Percentiles rank a stretch among this genome's conserved stretches.
Evolutionary conservation across 2,888 invertebrate species (phyloP).

Genomic region (Eledona agricola): DNA sequence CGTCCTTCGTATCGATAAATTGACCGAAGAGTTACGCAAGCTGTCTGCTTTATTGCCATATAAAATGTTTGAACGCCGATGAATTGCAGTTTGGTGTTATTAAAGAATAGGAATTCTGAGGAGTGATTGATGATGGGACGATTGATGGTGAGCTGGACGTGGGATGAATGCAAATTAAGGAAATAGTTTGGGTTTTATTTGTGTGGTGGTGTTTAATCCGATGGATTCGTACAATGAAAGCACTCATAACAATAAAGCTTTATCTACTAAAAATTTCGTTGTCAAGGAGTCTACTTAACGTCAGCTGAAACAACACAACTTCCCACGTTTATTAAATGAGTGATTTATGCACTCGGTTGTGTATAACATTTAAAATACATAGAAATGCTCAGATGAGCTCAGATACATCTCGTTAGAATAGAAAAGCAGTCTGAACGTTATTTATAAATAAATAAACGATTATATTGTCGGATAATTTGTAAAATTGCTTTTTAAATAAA

Average conservation of each 20-base stretch:
- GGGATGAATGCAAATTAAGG: constrained; percentile 5
- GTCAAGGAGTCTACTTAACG: background rate
- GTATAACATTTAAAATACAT: constrained; percentile 3
- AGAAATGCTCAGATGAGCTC: too few relatives aligned
- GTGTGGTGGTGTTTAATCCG: background rate
- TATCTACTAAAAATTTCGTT: background rate
- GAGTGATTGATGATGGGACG: constrained; percentile 2
- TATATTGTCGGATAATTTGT: constrained; percentile 17
- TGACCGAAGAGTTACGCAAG: too few relatives aligned
- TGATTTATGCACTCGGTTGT: constrained; percentile 11
- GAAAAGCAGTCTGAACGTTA: too few relatives aligned
- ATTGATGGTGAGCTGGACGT: constrained; percentile 9
- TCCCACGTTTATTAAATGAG: constrained; percentile 14
- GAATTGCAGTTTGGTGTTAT: constrained; percentile 2
- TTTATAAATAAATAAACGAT: too few relatives aligned
- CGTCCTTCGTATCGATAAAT: too few relatives aligned
- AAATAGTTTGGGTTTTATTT: constrained; percentile 6
- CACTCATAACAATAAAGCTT: too few relatives aligned
- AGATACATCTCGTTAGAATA: too few relatives aligned
- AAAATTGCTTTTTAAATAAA: constrained; percentile 9
- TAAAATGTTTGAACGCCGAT: too few relatives aligned
- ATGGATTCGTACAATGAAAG: background rate
- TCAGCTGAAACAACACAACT: constrained; percentile 7
- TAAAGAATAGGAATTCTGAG: background rate
- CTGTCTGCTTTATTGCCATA: too few relatives aligned